Conservation (phyloP, 2,797 vertebrate genomes). For the Nannoperca obscura region DNA sequence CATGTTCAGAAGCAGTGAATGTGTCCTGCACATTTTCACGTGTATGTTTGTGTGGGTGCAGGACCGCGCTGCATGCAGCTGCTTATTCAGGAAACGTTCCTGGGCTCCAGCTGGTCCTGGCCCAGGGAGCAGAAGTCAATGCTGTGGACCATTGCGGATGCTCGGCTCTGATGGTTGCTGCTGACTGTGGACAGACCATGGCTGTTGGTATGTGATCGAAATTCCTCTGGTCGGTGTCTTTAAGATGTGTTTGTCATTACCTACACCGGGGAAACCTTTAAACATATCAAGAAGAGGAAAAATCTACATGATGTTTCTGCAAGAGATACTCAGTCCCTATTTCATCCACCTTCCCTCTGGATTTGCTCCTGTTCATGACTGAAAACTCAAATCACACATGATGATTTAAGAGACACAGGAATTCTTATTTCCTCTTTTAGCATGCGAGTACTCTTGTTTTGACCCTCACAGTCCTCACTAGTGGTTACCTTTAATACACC, state of each 20-base stretch:
- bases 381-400: not conserved
- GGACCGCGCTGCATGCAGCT: conserved; percentile 95
- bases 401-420: not conserved
- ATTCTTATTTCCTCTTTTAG: not conserved
- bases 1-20: conserved; percentile 55
- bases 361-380: not conserved
- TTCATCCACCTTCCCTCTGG: no score
- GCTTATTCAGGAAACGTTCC: conserved; percentile 93
- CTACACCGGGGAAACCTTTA: not conserved
- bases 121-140: conserved; percentile 91
- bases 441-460: conserved; percentile 5
- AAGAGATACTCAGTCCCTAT: not conserved
- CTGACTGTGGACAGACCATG: conserved; percentile 90
- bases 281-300: not conserved
- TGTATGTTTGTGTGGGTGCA: conserved; percentile 61
- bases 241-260: conserved; percentile 45
- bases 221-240: not conserved
- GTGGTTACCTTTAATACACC: not conserved
- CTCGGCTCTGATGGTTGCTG: conserved; percentile 94
- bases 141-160: conserved; percentile 88
- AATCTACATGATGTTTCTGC: not conserved
- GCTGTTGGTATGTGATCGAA: conserved; percentile 89
- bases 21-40: not conserved
- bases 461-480: not conserved
- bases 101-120: conserved; percentile 92